Evolutionary conservation across 2,797 vertebrate genomes (phyloP).

Genomic region (Cheirogaleus major): DNA sequence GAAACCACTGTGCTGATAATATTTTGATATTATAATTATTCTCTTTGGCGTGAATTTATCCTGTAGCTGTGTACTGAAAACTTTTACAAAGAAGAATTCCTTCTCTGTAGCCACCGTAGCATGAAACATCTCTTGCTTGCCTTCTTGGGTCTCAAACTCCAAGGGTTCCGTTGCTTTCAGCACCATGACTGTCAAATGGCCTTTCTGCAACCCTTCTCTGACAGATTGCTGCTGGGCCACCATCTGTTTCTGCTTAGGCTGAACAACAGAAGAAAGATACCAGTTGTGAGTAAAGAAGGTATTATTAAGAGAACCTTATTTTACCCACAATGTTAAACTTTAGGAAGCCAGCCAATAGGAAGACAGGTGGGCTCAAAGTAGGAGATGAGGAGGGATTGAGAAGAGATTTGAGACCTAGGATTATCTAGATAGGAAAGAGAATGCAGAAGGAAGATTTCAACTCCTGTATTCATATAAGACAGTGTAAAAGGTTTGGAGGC

Average conservation of each 20-base stretch:
- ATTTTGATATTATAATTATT: constrained; percentile 29
- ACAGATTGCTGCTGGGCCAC: not conserved
- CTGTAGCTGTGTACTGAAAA: not conserved
- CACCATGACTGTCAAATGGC: not conserved
- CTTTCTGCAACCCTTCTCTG: not conserved
- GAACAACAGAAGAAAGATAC: not conserved
- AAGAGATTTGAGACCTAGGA: not conserved
- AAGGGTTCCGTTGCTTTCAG: not conserved
- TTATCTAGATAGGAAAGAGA: not conserved
- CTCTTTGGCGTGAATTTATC: not conserved
- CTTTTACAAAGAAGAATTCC: not conserved
- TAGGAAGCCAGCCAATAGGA: not conserved
- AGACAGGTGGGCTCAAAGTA: not conserved
- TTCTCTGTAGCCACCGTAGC: not conserved
- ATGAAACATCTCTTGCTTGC: not conserved
- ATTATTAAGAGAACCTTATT: not conserved
- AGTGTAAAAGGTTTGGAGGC: not conserved
- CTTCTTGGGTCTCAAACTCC: not conserved
- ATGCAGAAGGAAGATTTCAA: not conserved
- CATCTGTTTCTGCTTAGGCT: not conserved
- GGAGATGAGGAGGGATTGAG: too few relatives aligned
- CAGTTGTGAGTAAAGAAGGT: not conserved
- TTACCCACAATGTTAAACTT: not conserved
- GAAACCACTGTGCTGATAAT: not conserved
- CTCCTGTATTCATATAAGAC: not conserved